A percentile compares a stretch with the other conserved stretches of the same genome.
These are phyloP conservation scores for Miniopterus natalensis DNA, from an alignment of 2,113 vertebrate genomes.

Conservation along the genomic window DNA sequence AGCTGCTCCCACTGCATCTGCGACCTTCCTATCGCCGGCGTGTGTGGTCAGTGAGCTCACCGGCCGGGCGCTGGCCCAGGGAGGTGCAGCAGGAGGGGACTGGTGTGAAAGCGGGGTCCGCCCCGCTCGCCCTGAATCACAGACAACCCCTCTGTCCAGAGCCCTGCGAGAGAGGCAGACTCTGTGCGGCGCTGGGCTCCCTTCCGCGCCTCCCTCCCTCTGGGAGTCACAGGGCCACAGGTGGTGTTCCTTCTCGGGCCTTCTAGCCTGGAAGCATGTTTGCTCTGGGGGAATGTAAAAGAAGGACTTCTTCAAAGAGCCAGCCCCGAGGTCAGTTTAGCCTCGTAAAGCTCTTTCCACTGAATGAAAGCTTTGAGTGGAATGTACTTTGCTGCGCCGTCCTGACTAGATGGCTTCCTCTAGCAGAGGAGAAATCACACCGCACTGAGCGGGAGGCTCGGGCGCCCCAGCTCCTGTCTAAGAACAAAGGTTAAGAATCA, in stretches of 20 bases:
- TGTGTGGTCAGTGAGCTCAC: not conserved
- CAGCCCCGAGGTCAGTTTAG: not conserved
- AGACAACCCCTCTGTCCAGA: not conserved
- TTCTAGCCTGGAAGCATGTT: not conserved
- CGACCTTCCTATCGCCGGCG: not conserved
- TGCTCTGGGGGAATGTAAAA: not conserved
- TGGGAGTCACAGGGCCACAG: not conserved
- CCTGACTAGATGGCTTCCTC: not conserved
- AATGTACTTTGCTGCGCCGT: not conserved
- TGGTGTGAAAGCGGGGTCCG: not conserved
- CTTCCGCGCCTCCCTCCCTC: not conserved
- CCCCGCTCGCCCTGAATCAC: not conserved
- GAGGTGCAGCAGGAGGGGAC: not conserved
- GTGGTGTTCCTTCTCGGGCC: not conserved
- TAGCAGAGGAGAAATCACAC: not conserved
- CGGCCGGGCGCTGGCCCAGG: not conserved
- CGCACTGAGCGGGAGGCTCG: not conserved
- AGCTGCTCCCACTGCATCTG: constrained; percentile 8
- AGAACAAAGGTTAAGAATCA: not conserved
- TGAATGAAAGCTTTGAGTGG: not conserved
- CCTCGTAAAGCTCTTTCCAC: not conserved
- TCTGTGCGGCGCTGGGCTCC: not conserved
- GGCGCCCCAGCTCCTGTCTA: not conserved
- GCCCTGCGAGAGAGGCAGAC: not conserved
- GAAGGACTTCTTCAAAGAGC: constrained; percentile 9